phyloP scores from a whole-genome alignment of 2,113 vertebrate species.

The Ceyx margarethae region DNA sequence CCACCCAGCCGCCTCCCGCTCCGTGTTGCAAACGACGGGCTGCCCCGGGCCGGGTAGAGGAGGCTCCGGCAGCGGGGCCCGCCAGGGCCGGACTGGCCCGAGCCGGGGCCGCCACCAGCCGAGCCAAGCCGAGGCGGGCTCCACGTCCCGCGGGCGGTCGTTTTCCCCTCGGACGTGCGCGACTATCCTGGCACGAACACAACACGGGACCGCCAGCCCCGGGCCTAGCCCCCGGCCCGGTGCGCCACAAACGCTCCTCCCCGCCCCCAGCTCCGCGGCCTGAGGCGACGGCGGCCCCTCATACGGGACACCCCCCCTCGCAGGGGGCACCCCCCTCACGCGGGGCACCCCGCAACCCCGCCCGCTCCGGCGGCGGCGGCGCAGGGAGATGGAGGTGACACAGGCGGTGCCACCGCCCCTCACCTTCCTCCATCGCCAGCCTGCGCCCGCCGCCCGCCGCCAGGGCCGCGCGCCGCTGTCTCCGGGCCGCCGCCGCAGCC shows the following conservation, averaged over 20 bases:
- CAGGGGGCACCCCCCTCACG: not conserved
- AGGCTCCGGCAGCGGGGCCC: not conserved
- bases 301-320: not conserved
- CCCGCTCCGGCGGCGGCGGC: not conserved
- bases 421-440: slow-evolving; percentile 48
- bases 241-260: not conserved
- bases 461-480: not conserved
- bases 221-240: not conserved
- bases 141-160: not conserved
- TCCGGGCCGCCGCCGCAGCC: not conserved
- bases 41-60: not conserved
- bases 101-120: not conserved
- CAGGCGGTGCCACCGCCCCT: not conserved
- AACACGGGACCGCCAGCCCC: not conserved
- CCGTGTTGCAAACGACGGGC: not conserved
- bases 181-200: not conserved
- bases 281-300: not conserved
- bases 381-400: not conserved
- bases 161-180: not conserved
- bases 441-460: not conserved
- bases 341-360: not conserved
- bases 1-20: not conserved
- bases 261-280: not conserved
- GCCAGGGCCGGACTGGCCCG: not conserved
- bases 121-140: not conserved